Evolutionary conservation across 2,797 vertebrate species (phyloP).

Genomic region (Coracias cyanogaster): DNA sequence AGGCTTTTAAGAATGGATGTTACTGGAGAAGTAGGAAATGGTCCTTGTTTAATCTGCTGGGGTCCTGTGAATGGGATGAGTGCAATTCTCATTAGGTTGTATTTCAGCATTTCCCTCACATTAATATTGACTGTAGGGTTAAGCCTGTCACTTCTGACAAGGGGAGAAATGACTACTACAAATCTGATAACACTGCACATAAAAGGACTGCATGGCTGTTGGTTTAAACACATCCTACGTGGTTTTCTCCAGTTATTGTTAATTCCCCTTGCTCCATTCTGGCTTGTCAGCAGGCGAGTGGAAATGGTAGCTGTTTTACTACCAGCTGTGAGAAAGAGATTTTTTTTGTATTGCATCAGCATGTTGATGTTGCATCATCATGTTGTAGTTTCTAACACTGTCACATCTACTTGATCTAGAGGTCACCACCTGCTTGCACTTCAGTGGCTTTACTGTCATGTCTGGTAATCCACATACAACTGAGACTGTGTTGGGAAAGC

Average conservation of each 20-base stretch:
- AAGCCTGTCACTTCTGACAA: slow-evolving; percentile 1
- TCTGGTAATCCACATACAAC: background rate
- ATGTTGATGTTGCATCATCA: background rate
- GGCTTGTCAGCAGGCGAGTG: background rate
- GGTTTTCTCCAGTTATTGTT: background rate
- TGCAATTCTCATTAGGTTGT: slow-evolving; percentile 37
- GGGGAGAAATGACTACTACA: background rate
- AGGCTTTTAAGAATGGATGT: slow-evolving; percentile 27
- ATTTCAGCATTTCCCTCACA: background rate
- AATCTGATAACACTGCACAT: background rate
- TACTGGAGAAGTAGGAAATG: slow-evolving; percentile 34
- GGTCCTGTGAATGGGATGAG: slow-evolving; percentile 20
- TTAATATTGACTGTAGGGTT: background rate
- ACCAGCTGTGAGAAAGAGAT: background rate
- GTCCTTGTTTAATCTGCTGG: background rate
- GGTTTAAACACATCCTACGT: background rate
- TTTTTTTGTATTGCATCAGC: background rate
- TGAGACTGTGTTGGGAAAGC: background rate
- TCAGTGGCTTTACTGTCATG: background rate
- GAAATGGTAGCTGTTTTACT: background rate
- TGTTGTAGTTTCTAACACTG: background rate
- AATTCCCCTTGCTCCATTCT: background rate
- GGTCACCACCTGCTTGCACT: background rate
- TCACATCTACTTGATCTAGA: background rate
- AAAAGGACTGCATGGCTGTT: background rate